Base-by-base conservation (phyloP, 2,797 vertebrate genomes). In the Neosilurus mollespiculum region DNA sequence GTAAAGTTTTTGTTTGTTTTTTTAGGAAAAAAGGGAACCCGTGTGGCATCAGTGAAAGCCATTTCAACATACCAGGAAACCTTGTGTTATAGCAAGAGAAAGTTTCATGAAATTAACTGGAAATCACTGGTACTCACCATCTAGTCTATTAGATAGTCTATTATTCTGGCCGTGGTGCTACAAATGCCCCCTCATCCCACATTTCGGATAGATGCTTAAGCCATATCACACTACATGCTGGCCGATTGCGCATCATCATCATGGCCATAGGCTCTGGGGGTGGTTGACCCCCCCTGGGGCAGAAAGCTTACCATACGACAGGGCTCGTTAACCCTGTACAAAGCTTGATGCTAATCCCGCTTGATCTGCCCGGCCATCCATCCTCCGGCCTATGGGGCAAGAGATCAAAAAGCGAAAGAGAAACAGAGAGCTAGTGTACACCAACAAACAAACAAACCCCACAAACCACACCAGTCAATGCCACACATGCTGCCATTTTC, bases 311-410 rank as follows among this genome's bases (percentile, higher is more conserved):
- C 93, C 93, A 92, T 90, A 93, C 88, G 92, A 93, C 93, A 94
- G 90, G 93, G 91, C 91, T 92, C 49, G 92, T 95, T 95, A 94
- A 93, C 93, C 89, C 90, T 87, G 92, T 88, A 94, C 94, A 94
- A 95, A 94, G 93, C 92, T 83, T 93, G 92, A 94, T 83, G 89
- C 90, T 94, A 94, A 94, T 93, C 93, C 91, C 86, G 87, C 88
- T 90, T 90, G 89, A 92, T 93, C 88, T 65, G 88, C 89, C 82
- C 88, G 75, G 58, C 85, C 88, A 81, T 85, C 90, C 90, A 81
- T 85, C 90, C 90, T 90, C 89, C 58, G 64, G 51, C 7, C 69
- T 64, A 88, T 64, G 66, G 83, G 87, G 85, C 77, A 61, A 86
- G 37, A 22, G 54, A 66, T 86, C 71, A 54, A 67, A 87, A 82